Evolutionary conservation across 2,797 vertebrate genomes (phyloP).

Genomic region (Pseudochaenichthys georgianus): DNA sequence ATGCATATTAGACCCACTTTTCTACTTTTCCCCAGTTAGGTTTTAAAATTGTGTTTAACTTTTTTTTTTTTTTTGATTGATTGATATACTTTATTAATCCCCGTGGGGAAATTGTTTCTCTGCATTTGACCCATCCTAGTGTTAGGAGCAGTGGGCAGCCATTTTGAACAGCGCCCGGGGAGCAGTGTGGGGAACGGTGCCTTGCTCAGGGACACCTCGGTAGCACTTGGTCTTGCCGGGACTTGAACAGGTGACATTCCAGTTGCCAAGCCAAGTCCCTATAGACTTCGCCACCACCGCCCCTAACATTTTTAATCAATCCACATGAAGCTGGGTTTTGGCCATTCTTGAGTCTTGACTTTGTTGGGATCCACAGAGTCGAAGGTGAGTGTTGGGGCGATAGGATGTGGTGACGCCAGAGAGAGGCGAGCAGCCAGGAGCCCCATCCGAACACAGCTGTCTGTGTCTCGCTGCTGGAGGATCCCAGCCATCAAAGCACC

Average conservation of each 20-base stretch:
- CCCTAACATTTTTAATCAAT: constrained; percentile 70
- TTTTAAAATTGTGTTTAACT: background rate
- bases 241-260: too few species aligned
- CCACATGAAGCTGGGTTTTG: constrained; percentile 73
- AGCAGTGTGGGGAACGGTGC: too few species aligned
- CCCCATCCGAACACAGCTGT: constrained; percentile 89
- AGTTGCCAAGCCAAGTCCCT: too few species aligned
- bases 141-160: too few species aligned
- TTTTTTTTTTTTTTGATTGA: too few species aligned
- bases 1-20: background rate
- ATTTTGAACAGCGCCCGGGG: too few species aligned
- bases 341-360: constrained; percentile 74
- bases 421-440: constrained; percentile 87
- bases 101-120: too few species aligned
- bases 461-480: constrained; percentile 80
- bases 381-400: constrained; percentile 80
- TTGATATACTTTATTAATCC: too few species aligned
- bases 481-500: constrained; percentile 89
- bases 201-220: too few species aligned
- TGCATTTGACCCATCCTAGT: too few species aligned
- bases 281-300: too few species aligned
- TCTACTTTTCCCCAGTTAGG: background rate
- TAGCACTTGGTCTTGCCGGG: too few species aligned
- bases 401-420: constrained; percentile 84
- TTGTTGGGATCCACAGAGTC: constrained; percentile 77